Evolutionary conservation across 2,888 invertebrate genomes (phyloP).

Genomic region (Scaeva pyrastri): DNA sequence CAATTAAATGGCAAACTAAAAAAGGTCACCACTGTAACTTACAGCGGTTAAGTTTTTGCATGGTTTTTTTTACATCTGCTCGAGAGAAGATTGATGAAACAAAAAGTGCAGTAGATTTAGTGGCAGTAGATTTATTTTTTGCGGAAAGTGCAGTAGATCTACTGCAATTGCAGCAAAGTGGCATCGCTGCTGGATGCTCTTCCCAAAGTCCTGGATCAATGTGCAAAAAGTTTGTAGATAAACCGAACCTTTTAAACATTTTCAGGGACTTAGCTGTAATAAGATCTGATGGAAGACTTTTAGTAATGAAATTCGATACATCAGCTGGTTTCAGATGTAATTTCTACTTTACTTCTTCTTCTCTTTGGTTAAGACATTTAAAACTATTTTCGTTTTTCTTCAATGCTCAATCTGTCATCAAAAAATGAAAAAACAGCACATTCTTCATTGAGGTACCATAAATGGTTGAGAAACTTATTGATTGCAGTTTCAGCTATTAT

Average conservation of each 20-base stretch:
- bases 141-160: too few species aligned
- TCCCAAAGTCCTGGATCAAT: slow-evolving; percentile 16
- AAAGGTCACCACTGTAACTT: too few species aligned
- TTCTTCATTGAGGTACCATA: slow-evolving; percentile 2
- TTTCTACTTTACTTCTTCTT: slow-evolving; percentile 34
- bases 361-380: slow-evolving; percentile 1
- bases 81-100: too few species aligned
- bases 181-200: slow-evolving; percentile 48
- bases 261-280: slow-evolving; percentile 3
- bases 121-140: too few species aligned
- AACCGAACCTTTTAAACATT: slow-evolving; percentile 31
- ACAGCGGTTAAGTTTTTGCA: too few species aligned
- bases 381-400: slow-evolving; percentile 20
- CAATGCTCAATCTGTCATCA: neutral
- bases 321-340: slow-evolving; percentile 29
- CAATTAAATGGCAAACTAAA: too few species aligned
- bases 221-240: slow-evolving; percentile 21
- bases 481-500: slow-evolving; percentile 17
- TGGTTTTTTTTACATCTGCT: too few species aligned
- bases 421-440: neutral
- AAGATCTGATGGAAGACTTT: neutral
- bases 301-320: neutral
- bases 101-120: too few species aligned
- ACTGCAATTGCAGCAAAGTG: too few species aligned
- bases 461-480: slow-evolving; percentile 18